A percentile compares a stretch with the other conserved stretches of the same genome.
These are phyloP conservation scores for Drosophila kurseongensis DNA, from an alignment of 1,140 invertebrate species.

Conservation along the genomic window DNA sequence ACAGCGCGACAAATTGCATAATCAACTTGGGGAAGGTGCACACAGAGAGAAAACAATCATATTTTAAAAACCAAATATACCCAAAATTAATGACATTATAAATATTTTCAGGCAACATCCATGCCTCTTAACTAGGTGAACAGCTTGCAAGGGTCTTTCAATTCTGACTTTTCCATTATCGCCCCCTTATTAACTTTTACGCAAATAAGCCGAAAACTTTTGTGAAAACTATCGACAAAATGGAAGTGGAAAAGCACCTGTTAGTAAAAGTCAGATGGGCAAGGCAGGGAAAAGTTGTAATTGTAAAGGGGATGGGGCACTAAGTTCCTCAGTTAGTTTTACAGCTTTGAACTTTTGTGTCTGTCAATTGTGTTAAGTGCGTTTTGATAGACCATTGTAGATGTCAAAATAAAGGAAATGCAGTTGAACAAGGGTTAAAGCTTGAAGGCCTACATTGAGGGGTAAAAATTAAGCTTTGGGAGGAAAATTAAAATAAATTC, in stretches of 20 bases:
- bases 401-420: constrained; percentile 33
- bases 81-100: no score
- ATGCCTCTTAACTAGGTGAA: constrained; percentile 4
- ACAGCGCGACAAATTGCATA: constrained; percentile 63
- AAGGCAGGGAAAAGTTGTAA: constrained; percentile 7
- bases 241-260: constrained; percentile 51
- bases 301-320: constrained; percentile 5
- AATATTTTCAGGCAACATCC: not conserved
- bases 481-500: not conserved
- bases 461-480: not conserved
- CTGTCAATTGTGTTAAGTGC: constrained; percentile 78
- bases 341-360: constrained; percentile 73
- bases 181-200: constrained; percentile 49
- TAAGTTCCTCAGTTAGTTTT: constrained; percentile 70
- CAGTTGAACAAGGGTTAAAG: constrained; percentile 25
- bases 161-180: not conserved
- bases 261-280: constrained; percentile 22
- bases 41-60: not conserved
- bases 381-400: constrained; percentile 71
- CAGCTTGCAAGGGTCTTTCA: constrained; percentile 9
- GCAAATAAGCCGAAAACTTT: constrained; percentile 76
- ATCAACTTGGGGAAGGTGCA: not conserved
- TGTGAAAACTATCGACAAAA: constrained; percentile 66
- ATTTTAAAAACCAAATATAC: no score
- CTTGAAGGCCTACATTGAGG: not conserved